A percentile compares a stretch with the other conserved stretches of the same genome.
Conservation (phyloP, 2,888 invertebrate genomes). For the Synergus laeviventris region DNA sequence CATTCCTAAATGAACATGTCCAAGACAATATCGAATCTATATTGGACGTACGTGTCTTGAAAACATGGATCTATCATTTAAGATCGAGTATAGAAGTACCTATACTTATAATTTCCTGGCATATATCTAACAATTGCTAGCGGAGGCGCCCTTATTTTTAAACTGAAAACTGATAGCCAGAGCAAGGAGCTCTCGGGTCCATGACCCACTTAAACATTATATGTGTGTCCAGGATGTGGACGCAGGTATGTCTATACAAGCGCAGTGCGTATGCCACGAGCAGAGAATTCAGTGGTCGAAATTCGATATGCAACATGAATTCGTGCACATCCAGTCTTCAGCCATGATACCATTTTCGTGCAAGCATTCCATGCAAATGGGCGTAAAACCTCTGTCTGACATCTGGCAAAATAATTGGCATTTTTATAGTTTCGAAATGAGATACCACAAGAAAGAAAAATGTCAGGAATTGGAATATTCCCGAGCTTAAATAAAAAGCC, state of each 20-base stretch:
- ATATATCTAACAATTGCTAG: neutral
- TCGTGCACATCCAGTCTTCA: neutral
- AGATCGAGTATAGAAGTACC: too few species aligned
- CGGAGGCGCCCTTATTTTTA: neutral
- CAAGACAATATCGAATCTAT: neutral
- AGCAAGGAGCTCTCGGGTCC: slow-evolving; percentile 43
- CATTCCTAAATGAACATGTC: neutral
- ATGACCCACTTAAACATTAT: slow-evolving; percentile 54
- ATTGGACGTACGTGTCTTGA: neutral
- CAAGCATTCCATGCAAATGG: slow-evolving; percentile 31
- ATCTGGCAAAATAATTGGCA: slow-evolving; percentile 27
- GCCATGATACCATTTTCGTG: slow-evolving; percentile 14
- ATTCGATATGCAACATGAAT: slow-evolving; percentile 25
- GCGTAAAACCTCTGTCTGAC: slow-evolving; percentile 27
- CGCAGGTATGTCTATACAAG: neutral
- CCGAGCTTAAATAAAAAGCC: too few species aligned
- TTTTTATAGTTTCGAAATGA: slow-evolving; percentile 33
- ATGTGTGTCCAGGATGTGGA: slow-evolving; percentile 53
- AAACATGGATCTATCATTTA: neutral
- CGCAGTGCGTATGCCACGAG: neutral
- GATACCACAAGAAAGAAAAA: neutral
- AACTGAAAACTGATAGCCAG: slow-evolving; percentile 20
- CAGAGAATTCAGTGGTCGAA: slow-evolving; percentile 3
- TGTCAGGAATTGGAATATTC: neutral
- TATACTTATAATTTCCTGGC: neutral